Evolutionary conservation across 2,797 vertebrate species (phyloP).

Genomic region (Hoplostethus atlanticus): DNA sequence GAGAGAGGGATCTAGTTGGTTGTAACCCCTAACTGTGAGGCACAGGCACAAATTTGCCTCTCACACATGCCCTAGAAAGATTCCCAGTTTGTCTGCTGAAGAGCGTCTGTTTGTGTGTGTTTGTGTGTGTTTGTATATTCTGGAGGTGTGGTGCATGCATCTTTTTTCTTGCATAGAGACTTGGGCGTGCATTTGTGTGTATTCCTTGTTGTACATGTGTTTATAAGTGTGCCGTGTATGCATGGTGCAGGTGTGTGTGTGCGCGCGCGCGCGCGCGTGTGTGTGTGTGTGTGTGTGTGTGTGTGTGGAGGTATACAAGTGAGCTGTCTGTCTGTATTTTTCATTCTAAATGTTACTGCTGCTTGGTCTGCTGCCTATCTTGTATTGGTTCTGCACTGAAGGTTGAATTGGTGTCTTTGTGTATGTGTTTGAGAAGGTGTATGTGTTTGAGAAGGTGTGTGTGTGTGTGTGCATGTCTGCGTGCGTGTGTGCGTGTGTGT

Average conservation of each 20-base stretch:
- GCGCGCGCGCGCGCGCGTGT: not conserved
- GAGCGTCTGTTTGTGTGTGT: not conserved
- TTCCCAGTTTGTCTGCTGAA: conserved; percentile 11
- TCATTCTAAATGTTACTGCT: conserved; percentile 60
- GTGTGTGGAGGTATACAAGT: conserved; percentile 26
- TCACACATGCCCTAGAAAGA: conserved; percentile 35
- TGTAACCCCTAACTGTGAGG: conserved; percentile 45
- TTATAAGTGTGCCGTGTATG: conserved; percentile 9
- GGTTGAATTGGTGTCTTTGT: conserved; percentile 62
- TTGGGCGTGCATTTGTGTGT: not conserved
- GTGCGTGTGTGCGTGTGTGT: conserved; percentile 12
- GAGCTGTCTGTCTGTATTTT: conserved; percentile 61
- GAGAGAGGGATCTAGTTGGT: conserved; percentile 26
- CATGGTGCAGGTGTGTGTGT: not conserved
- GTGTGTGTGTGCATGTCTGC: conserved; percentile 11
- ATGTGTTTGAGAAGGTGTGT: conserved; percentile 27
- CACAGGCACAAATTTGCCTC: conserved; percentile 40
- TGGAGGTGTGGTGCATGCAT: conserved; percentile 2
- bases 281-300: conserved; percentile 20
- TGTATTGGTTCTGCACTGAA: conserved; percentile 64
- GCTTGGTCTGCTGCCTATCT: conserved; percentile 53
- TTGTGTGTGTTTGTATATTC: conserved; percentile 16
- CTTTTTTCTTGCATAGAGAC: not conserved
- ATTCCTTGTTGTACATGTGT: not conserved
- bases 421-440: conserved; percentile 15